A percentile compares a stretch with the other conserved stretches of the same genome.
phyloP scores from a whole-genome alignment of 2,797 vertebrate genomes.

The Melopsittacus undulatus region DNA sequence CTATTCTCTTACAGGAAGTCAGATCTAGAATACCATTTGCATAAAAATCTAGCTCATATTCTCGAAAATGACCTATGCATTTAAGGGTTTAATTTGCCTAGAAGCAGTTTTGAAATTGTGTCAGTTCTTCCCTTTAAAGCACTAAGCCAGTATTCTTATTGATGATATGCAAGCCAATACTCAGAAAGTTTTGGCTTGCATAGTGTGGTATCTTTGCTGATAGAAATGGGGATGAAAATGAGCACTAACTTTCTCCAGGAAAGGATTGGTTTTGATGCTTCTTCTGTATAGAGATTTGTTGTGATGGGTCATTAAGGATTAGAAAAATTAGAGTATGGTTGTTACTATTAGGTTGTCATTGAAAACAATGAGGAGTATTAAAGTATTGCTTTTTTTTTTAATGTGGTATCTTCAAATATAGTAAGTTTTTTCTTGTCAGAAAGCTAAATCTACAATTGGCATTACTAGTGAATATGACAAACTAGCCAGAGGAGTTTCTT shows the following conservation, averaged over 20 bases:
- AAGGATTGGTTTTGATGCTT: background rate
- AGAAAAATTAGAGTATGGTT: background rate
- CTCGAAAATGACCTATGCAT: background rate
- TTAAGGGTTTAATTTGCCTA: background rate
- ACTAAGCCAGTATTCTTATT: background rate
- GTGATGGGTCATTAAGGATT: background rate
- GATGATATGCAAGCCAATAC: background rate
- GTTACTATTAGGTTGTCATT: background rate
- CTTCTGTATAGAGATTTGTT: background rate
- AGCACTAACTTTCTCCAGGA: background rate
- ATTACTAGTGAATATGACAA: background rate
- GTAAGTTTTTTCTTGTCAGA: background rate
- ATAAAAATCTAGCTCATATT: background rate
- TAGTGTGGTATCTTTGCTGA: background rate
- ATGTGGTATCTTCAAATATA: background rate
- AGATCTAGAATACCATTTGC: background rate
- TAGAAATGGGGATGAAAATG: background rate
- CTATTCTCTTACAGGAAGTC: background rate
- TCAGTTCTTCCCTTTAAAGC: background rate
- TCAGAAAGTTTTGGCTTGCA: background rate
- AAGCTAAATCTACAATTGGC: background rate
- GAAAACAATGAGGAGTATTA: background rate
- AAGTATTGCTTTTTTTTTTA: background rate
- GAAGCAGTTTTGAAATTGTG: background rate
- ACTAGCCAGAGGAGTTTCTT: background rate